Conservation (phyloP, 1,140 invertebrate species). For the Whitmania pigra region DNA sequence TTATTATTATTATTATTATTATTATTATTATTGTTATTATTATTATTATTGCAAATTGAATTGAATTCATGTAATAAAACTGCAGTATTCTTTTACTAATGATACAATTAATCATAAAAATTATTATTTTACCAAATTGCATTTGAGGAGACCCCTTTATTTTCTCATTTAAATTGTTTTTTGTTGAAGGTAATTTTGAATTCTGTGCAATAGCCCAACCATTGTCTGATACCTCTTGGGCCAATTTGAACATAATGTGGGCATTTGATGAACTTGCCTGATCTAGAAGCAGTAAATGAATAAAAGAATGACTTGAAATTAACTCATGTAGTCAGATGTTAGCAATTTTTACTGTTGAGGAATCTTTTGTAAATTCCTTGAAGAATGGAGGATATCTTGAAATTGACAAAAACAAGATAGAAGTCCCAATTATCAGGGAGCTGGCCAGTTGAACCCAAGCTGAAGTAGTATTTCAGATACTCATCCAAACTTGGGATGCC, state of each 20-base stretch:
- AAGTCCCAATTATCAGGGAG: constrained; percentile 30
- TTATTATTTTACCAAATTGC: too few relatives aligned
- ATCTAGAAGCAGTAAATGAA: constrained; percentile 27
- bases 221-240: constrained; percentile 33
- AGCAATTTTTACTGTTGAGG: constrained; percentile 1
- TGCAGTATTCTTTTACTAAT: too few relatives aligned
- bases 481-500: constrained; percentile 20
- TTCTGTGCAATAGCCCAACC: constrained; percentile 28
- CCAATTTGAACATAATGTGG: constrained; percentile 31
- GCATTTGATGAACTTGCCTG: constrained; percentile 38
- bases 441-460: not conserved
- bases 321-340: not conserved
- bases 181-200: too few relatives aligned
- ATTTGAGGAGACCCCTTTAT: too few relatives aligned
- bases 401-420: constrained; percentile 42
- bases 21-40: too few relatives aligned
- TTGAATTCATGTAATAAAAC: too few relatives aligned
- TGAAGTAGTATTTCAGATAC: constrained; percentile 15
- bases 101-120: too few relatives aligned
- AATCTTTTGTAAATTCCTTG: constrained; percentile 43
- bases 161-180: too few relatives aligned
- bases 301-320: constrained; percentile 2
- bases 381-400: constrained; percentile 40
- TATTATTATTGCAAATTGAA: too few relatives aligned
- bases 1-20: too few relatives aligned